Evolutionary conservation across 2,797 vertebrate species (phyloP).

Genomic region (Mormyrops attenuatus): DNA sequence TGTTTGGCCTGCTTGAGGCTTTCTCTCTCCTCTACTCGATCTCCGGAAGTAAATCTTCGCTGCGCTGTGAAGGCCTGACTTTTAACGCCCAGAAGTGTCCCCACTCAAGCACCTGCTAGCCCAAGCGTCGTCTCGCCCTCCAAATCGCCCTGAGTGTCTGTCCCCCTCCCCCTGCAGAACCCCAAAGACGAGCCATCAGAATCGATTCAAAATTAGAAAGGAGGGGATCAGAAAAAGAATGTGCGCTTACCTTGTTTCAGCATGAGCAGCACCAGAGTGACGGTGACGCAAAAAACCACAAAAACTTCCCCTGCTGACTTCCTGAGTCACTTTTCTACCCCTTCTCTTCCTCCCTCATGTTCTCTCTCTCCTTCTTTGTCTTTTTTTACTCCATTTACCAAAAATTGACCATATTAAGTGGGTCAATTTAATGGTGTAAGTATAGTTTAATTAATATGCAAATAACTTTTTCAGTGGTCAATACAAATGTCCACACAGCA

Average conservation of each 20-base stretch:
- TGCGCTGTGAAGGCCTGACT: conserved; percentile 20
- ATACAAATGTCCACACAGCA: not conserved
- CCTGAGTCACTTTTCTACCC: conserved; percentile 55
- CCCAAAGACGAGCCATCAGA: not conserved
- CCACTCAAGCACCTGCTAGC: not conserved
- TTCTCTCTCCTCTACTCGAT: conserved; percentile 32
- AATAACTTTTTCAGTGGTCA: not conserved
- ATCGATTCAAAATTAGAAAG: conserved; percentile 13
- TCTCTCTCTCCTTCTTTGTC: conserved; percentile 8
- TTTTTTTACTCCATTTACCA: not conserved
- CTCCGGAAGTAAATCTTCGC: conserved; percentile 49
- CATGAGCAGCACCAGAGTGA: conserved; percentile 55
- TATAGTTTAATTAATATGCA: not conserved
- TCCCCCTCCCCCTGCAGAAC: conserved; percentile 27
- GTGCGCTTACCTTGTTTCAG: conserved; percentile 62
- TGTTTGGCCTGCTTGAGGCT: conserved; percentile 33
- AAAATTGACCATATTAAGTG: not conserved
- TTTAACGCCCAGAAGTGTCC: conserved; percentile 25
- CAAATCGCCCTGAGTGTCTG: conserved; percentile 27
- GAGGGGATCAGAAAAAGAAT: conserved; percentile 27
- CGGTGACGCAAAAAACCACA: conserved; percentile 72
- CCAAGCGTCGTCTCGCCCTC: not conserved
- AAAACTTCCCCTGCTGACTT: conserved; percentile 71
- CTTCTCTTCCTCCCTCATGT: conserved; percentile 22
- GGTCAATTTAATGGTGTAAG: not conserved